Evolutionary conservation across 2,797 vertebrate species (phyloP).

Genomic region (Thripadectes ignobilis): DNA sequence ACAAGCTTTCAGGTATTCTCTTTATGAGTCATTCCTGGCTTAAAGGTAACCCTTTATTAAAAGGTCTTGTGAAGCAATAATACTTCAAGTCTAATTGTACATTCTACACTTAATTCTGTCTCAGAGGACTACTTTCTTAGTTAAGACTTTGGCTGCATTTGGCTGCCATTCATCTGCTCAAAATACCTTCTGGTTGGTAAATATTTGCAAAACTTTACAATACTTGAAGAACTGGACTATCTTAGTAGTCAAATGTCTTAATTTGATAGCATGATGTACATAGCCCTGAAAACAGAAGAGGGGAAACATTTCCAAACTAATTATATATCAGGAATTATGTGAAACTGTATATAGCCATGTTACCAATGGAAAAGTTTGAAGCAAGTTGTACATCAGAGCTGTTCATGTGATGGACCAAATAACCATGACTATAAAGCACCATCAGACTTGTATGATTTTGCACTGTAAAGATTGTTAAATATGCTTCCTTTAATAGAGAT

Average conservation of each 20-base stretch:
- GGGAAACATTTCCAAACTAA: neutral
- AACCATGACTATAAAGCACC: neutral
- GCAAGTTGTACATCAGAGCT: neutral
- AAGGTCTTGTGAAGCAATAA: neutral
- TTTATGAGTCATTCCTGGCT: neutral
- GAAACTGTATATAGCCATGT: neutral
- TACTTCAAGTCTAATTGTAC: neutral
- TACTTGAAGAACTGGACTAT: neutral
- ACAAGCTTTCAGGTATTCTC: conserved; percentile 65
- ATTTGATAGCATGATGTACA: neutral
- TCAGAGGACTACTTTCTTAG: neutral
- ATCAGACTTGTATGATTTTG: neutral
- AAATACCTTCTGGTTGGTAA: neutral
- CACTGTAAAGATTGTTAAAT: neutral
- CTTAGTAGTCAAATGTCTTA: neutral
- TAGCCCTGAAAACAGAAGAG: neutral
- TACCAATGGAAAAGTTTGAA: neutral
- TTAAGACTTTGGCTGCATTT: neutral
- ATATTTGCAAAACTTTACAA: neutral
- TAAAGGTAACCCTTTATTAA: neutral
- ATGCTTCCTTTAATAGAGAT: neutral
- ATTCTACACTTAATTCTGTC: neutral
- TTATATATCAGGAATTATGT: neutral
- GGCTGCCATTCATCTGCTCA: neutral
- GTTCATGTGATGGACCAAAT: neutral